phyloP scores from a whole-genome alignment of 2,113 vertebrate genomes.

The Thunnus maccoyii region DNA sequence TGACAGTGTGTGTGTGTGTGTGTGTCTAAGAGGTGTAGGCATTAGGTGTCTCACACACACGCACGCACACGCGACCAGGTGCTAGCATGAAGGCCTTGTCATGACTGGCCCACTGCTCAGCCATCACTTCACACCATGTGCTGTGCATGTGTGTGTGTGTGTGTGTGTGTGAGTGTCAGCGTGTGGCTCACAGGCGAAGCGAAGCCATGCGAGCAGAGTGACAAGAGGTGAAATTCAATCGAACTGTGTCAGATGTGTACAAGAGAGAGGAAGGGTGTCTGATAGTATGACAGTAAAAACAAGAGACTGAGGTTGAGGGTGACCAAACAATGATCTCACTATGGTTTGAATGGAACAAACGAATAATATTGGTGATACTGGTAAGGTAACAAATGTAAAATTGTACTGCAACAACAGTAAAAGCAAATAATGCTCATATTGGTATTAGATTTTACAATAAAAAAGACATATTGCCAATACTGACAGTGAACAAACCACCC shows the following conservation, averaged over 20 bases:
- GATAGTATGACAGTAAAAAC: conserved; percentile 24
- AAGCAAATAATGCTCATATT: neutral
- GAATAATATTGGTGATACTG: neutral
- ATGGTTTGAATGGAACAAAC: conserved; percentile 2
- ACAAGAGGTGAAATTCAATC: conserved; percentile 74
- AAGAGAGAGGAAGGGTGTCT: conserved; percentile 35
- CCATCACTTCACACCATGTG: conserved; percentile 43
- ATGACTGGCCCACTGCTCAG: conserved; percentile 61
- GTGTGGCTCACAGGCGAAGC: conserved; percentile 27
- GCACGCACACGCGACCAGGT: conserved; percentile 32
- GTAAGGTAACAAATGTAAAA: no score
- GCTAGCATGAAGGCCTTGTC: conserved; percentile 62
- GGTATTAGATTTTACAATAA: neutral
- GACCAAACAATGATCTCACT: neutral
- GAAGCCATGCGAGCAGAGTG: conserved; percentile 50
- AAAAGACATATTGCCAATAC: neutral
- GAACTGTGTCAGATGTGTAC: conserved; percentile 67
- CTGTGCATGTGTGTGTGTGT: neutral
- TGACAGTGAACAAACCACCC: conserved; percentile 12
- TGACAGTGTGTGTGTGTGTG: conserved; percentile 47
- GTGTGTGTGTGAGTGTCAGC: conserved; percentile 31
- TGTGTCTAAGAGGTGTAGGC: conserved; percentile 54
- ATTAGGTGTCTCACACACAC: conserved; percentile 59
- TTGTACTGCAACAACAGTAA: no score
- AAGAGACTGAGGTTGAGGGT: neutral